Conservation (phyloP, 1,140 invertebrate genomes). For the Drosophila tropicalis region DNA sequence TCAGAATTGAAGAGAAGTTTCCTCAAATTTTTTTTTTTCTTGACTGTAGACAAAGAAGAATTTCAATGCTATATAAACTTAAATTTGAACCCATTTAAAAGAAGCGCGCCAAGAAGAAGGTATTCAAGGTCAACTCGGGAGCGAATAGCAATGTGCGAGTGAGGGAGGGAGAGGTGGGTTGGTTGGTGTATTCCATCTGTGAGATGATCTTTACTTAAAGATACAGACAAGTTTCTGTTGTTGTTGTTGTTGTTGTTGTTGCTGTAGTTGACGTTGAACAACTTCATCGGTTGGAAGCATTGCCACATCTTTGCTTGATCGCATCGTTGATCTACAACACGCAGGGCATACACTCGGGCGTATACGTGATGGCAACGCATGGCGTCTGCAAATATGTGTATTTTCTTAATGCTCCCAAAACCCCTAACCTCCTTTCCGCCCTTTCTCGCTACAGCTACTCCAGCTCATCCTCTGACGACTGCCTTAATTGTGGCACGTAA, state of each 20-base stretch:
- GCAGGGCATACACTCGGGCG: conserved; percentile 20
- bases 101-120: conserved; percentile 18
- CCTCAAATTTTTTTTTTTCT: conserved; percentile 1
- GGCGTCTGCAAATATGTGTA: conserved; percentile 26
- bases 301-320: conserved; percentile 18
- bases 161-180: conserved; percentile 5
- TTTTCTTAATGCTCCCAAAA: conserved; percentile 13
- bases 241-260: not conserved
- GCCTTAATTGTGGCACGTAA: conserved; percentile 27
- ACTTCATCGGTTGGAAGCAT: conserved; percentile 16
- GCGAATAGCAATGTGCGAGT: not conserved
- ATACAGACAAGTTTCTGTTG: conserved; percentile 11
- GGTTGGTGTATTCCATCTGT: not conserved
- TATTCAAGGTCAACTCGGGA: conserved; percentile 20
- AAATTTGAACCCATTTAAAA: conserved; percentile 23
- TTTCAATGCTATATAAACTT: conserved; percentile 12
- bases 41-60: conserved; percentile 14
- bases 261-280: conserved; percentile 13
- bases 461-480: conserved; percentile 9
- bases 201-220: conserved; percentile 3
- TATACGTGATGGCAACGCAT: conserved; percentile 18
- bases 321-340: conserved; percentile 26
- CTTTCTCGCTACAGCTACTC: not conserved
- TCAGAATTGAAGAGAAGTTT: conserved; percentile 18
- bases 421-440: not conserved